A percentile compares a stretch with the other conserved stretches of the same genome.
phyloP scores from a whole-genome alignment of 2,113 vertebrate species.

The Sinocyclocheilus grahami region DNA sequence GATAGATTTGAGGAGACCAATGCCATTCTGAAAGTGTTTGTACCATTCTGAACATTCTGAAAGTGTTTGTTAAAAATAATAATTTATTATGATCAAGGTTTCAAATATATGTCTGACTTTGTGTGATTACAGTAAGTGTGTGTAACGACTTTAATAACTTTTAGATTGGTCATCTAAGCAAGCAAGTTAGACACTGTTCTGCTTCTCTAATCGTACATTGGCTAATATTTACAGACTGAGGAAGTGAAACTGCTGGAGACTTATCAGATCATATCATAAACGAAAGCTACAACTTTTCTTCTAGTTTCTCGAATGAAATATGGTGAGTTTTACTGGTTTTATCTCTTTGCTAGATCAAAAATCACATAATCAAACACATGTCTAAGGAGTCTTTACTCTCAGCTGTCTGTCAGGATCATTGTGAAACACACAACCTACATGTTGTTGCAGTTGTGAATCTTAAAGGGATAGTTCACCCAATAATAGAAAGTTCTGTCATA shows the following conservation, averaged over 20 bases:
- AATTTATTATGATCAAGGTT: neutral
- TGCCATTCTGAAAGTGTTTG: neutral
- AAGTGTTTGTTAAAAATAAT: neutral
- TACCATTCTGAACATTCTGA: neutral
- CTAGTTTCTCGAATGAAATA: neutral
- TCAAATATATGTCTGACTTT: neutral
- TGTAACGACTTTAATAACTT: neutral
- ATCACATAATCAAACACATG: neutral
- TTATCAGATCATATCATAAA: constrained; percentile 17
- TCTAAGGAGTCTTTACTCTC: too few relatives aligned
- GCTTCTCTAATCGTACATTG: neutral
- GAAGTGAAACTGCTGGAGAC: constrained; percentile 7
- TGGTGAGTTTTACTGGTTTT: constrained; percentile 17
- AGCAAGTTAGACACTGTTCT: neutral
- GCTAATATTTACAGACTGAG: neutral
- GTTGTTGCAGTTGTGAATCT: neutral
- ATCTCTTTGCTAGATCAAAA: neutral
- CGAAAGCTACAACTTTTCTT: neutral
- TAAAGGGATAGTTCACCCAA: neutral
- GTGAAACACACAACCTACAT: neutral
- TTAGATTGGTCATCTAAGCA: neutral
- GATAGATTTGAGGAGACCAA: neutral
- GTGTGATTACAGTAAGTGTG: neutral
- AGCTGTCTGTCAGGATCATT: neutral
- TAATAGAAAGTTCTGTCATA: too few relatives aligned